Conservation (phyloP, 35 echinoderm and acorn worm species). For the Apostichopus californicus region DNA sequence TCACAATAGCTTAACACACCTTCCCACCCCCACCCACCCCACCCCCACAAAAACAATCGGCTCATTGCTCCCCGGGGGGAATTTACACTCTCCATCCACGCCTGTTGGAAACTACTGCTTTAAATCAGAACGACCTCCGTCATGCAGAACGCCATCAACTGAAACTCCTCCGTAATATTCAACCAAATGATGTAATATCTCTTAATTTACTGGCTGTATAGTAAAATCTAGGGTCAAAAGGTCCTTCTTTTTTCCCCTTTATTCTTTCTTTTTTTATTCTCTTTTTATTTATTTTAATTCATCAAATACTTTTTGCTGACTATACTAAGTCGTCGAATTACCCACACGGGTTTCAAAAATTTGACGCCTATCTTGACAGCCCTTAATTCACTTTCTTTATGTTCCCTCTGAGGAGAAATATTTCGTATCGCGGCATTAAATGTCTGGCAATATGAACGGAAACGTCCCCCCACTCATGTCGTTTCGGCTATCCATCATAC, state of each 20-base stretch:
- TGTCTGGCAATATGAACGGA: slow-evolving; percentile 44
- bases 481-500: slow-evolving; percentile 23
- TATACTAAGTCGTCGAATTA: slow-evolving; percentile 1
- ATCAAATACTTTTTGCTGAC: not conserved
- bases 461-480: slow-evolving; percentile 37
- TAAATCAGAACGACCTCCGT: no score
- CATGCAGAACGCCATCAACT: no score
- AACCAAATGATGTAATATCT: not conserved
- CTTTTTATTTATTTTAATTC: not conserved
- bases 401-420: not conserved
- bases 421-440: slow-evolving; percentile 41
- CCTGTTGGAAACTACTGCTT: no score
- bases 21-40: not conserved
- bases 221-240: not conserved
- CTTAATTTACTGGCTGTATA: not conserved
- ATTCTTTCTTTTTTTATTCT: not conserved
- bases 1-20: no score
- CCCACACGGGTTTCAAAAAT: slow-evolving; percentile 41
- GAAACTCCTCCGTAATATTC: not conserved
- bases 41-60: no score
- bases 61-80: no score
- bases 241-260: not conserved
- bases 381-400: slow-evolving; percentile 23
- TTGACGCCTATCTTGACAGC: slow-evolving; percentile 41
- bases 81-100: no score